Evolutionary conservation across 1,140 invertebrate species (phyloP), one percentile per base, ranked within the genome.

Genomic region (Notospermus geniculatus): DNA sequence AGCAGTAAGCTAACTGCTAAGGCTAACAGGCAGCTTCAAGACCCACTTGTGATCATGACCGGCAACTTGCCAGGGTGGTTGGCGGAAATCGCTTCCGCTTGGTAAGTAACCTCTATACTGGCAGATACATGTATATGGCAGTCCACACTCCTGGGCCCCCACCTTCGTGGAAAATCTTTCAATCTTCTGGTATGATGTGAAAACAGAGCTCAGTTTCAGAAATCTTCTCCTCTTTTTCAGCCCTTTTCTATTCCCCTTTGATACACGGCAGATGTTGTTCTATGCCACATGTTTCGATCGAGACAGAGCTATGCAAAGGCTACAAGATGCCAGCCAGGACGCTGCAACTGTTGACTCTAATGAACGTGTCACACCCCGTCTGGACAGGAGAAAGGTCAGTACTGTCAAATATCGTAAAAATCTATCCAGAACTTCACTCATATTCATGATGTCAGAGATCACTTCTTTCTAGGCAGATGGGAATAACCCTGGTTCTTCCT

Each of bases 11-110:
- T 88, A 63, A 93, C 93, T 17, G 94, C 94, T 22, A 98, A 98
- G 84, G 94, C 94, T 0, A 96, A 91, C 80, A 84, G 95, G 54
- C 95, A 98, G 82, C 83, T 98, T 13, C 95, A 98, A 83, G 96
- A 98, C 84, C 95, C 95, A 13, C 83, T 98, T 39, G 93, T 98
- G 0, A 95, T 98, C 55, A 96, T 98, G 93, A 97, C 95, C 7
- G 95, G 95, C 66, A 97, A 97, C 84, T 82, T 98, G 54, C 95
- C 95, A 0, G 87, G 88, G 32, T 98, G 96, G 96, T 82, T 98
- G 30, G 91, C 92, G 71, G 93, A 97, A 83, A 91, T 98, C 54
- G 92, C 92, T 61, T 88, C 90, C 73, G 89, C 90, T 54, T 96
- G 93, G 89, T 90, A 71, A 85, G 85, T 79, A 15, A 53, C 17